phyloP scores from a whole-genome alignment of 2,113 vertebrate species.

The Pyrgilauda ruficollis region DNA sequence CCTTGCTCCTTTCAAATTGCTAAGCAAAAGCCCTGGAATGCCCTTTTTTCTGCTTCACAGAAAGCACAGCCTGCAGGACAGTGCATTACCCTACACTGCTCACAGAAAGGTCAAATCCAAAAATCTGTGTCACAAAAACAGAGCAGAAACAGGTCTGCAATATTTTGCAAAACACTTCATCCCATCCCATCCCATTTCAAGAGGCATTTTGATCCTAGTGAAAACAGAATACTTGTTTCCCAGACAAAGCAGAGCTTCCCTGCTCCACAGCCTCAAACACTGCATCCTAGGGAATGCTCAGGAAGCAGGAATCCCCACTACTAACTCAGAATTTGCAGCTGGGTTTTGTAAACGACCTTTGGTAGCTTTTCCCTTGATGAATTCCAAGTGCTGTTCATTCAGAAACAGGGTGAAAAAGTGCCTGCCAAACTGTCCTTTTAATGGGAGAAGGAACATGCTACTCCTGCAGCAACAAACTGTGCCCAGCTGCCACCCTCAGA shows the following conservation, averaged over 20 bases:
- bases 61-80: not conserved
- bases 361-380: not conserved
- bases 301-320: not conserved
- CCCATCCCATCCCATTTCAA: not conserved
- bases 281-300: not conserved
- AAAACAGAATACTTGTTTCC: not conserved
- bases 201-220: not conserved
- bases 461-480: not conserved
- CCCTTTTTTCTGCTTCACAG: not conserved
- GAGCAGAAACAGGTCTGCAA: not conserved
- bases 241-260: not conserved
- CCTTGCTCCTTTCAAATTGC: not conserved
- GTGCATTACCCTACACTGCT: not conserved
- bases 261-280: not conserved
- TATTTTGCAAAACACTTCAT: not conserved
- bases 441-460: slow-evolving; percentile 36
- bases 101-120: not conserved
- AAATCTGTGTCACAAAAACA: not conserved
- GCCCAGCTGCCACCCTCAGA: slow-evolving; percentile 10
- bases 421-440: slow-evolving; percentile 48
- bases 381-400: not conserved
- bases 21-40: not conserved
- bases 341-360: slow-evolving; percentile 3
- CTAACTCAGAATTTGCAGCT: slow-evolving; percentile 9
- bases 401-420: not conserved